A percentile compares a stretch with the other conserved stretches of the same genome.
These are phyloP conservation scores for Chondrosia reniformis DNA, from an alignment of 37 sponge, comb jelly and placozoan species.

Conservation along the genomic window DNA sequence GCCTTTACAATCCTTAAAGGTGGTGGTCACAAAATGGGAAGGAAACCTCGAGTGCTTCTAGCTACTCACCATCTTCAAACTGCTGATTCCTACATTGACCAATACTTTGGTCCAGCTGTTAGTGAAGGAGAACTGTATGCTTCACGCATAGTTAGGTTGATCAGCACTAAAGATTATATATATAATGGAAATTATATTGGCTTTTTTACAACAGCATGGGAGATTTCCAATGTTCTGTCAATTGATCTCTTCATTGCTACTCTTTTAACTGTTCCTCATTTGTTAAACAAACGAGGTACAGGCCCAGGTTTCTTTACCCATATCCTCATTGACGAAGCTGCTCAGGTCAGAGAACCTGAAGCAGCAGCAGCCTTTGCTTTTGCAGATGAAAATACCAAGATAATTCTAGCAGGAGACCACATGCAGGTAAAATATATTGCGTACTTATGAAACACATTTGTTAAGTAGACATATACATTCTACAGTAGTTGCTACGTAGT, in stretches of 20 bases:
- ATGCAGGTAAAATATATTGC: neutral
- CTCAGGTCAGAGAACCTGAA: slow-evolving; percentile 26
- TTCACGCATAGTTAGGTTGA: neutral
- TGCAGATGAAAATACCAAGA: slow-evolving; percentile 8
- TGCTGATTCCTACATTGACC: slow-evolving; percentile 58
- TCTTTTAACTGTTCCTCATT: neutral
- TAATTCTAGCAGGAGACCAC: slow-evolving; percentile 18
- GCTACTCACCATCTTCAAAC: slow-evolving; percentile 67
- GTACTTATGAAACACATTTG: no score
- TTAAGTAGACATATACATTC: neutral
- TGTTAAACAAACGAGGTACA: neutral
- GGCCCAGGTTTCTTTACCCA: slow-evolving; percentile 3
- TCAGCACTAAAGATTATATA: neutral
- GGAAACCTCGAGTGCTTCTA: slow-evolving; percentile 29
- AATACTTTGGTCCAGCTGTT: slow-evolving; percentile 34
- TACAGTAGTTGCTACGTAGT: neutral
- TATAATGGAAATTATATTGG: neutral
- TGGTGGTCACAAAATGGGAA: neutral
- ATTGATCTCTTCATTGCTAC: neutral
- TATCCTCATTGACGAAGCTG: slow-evolving; percentile 23
- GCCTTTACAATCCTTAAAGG: slow-evolving; percentile 43
- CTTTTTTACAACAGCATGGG: no score
- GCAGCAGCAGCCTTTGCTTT: neutral
- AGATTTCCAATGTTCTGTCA: neutral
- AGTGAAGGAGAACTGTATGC: neutral